phyloP scores from a whole-genome alignment of 2,888 invertebrate species.

The Petrolisthes manimaculis region DNA sequence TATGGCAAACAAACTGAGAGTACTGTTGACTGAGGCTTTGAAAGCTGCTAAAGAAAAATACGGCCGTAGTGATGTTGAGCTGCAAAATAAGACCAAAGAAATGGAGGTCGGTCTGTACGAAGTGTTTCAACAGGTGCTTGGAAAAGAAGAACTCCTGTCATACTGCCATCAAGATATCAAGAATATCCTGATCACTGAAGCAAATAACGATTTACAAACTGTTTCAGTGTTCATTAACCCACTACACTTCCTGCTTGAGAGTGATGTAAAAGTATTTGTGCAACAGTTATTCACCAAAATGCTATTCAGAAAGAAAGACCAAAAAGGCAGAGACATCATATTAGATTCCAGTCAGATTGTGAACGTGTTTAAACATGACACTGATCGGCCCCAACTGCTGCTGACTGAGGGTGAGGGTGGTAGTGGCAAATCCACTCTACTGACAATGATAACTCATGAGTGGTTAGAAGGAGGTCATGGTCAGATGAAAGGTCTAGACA shows the following conservation, averaged over 20 bases:
- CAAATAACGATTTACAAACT: neutral
- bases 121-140: conserved; percentile 18
- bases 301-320: neutral
- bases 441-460: conserved; percentile 15
- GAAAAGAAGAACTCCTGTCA: conserved; percentile 7
- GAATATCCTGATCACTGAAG: neutral
- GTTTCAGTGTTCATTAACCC: neutral
- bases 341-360: conserved; percentile 14
- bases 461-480: conserved; percentile 3
- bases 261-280: neutral
- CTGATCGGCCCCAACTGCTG: conserved; percentile 7
- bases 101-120: conserved; percentile 3
- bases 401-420: conserved; percentile 22
- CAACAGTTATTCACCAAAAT: neutral
- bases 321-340: neutral
- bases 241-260: neutral
- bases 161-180: neutral
- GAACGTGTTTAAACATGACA: neutral
- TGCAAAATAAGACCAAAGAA: neutral
- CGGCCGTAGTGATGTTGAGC: neutral
- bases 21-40: neutral
- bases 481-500: neutral
- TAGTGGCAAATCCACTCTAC: conserved; percentile 20
- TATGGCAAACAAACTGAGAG: neutral
- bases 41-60: neutral